A percentile compares a stretch with the other conserved stretches of the same genome.
Evolutionary conservation across 2,113 vertebrate genomes (phyloP).

Genomic region (Haplochromis vanheusdeni): DNA sequence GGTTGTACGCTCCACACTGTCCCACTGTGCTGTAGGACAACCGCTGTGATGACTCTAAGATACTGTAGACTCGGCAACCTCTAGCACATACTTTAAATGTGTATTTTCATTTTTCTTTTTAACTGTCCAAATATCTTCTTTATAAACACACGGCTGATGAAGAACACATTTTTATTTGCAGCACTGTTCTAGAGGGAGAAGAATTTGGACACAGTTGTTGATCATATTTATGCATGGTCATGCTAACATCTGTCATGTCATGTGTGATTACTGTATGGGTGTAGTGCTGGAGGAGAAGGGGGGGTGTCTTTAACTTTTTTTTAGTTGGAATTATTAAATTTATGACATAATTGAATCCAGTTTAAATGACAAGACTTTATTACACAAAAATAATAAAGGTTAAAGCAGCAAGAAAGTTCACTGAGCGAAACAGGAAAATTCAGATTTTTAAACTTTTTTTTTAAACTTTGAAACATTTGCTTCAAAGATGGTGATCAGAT

Average conservation of each 20-base stretch:
- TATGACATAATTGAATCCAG: background rate
- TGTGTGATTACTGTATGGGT: background rate
- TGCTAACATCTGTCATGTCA: constrained; percentile 10
- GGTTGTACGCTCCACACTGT: background rate
- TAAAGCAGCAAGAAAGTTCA: background rate
- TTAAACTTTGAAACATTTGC: background rate
- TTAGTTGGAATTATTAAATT: background rate
- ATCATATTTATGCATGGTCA: constrained; percentile 8
- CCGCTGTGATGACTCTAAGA: background rate
- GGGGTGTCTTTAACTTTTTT: background rate
- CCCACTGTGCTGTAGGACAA: background rate
- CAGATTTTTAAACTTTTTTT: background rate
- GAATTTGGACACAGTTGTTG: background rate
- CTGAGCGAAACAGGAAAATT: background rate
- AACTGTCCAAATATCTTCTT: background rate
- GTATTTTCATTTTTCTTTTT: background rate
- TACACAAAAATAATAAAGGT: background rate
- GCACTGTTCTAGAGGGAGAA: background rate
- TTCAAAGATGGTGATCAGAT: background rate
- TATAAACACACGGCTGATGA: background rate
- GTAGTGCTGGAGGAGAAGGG: background rate
- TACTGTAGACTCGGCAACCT: background rate
- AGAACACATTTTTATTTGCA: background rate
- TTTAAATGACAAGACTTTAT: background rate
- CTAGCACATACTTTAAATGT: background rate